Base-by-base conservation (phyloP, 2,797 vertebrate species). In the Todus mexicanus region DNA sequence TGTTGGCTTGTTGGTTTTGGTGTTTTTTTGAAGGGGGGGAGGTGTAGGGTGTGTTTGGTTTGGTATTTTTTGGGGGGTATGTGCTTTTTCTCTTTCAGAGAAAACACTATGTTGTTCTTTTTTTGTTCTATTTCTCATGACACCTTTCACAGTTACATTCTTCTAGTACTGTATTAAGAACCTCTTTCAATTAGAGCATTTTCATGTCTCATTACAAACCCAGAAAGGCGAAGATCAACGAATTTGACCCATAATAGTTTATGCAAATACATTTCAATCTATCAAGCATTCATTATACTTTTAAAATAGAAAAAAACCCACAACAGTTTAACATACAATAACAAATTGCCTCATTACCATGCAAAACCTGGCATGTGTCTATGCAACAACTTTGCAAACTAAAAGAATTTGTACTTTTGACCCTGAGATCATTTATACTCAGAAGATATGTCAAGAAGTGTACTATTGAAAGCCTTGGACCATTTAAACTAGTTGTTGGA, bases 171-270 rank as follows among this genome's bases (percentile, higher is more conserved):
- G 23, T 25, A 84, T 38, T 40, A 82, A 78, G 22, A 76, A 38
- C 4, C 15, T 75, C 43, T 82, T 91, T 75, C 64, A 79, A 65
- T 86, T 59, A 61, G 19, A 81, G 16, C 59, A 88, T 86, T 85
- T 94, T 88, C 80, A 84, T 54, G 35, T 90, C 80, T 93, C 77
- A 66, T 78, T 84, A 92, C 47, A 79, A 93, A 92, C 59, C 51
- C 59, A 37, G 43, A 64, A 87, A 89, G 40, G 35, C 26, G 13
- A 94, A 89, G n/a, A 91, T 70, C 20, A 60, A 48, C 53, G 64
- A 90, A 92, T 90, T 69, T 90, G 50, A 93, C 77, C 73, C 47
- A 3, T 57, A 81, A 77, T 29, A 86, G 70, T 80, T 93, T 65
- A 94, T 90, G 83, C 57, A 86, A 94, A 91, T 86, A 7, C 45